Evolutionary conservation across 2,888 invertebrate species (phyloP), one percentile per base, ranked within the genome.

Genomic region (Lithodes maja): DNA sequence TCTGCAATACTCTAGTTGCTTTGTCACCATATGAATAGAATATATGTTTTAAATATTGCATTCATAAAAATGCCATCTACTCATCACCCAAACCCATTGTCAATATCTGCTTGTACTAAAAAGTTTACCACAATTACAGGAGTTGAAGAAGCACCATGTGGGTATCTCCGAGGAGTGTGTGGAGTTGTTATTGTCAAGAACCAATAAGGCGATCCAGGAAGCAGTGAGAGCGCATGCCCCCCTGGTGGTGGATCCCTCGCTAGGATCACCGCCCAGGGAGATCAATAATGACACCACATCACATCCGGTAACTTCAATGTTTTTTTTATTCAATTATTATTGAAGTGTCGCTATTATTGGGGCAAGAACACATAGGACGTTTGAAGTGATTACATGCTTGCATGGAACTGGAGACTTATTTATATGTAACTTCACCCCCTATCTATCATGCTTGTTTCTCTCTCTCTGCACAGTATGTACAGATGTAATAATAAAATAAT

Each of bases 291-390:
- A 61, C 49, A n/a, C 53, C 74, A 52, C 85, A 1, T 85, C 88
- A 49, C 88, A 89, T 81, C 88, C 88, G 5, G 88, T 89, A 17
- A 89, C 85, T 33, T 33, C 33, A 33, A 33, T 78, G 17, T 78
- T 7, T 1, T 1, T 71, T 9, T 71, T 15, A 71, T 71, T 71
- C 3, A 9, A 9, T 3, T 15, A 71, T 3, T 71, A 71, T 71
- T 3, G 33, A 71, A 33, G n/a, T n/a, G 3, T 3, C 33, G 33
- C 33, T 33, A 33, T 33, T 33, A 33, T 33, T 33, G 33, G 33
- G 49, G 12, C 49, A 77, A 9, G 12, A 9, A 1, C 49, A 77
- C 9, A 77, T 49, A 12, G 7, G 33, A 49, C 50, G 33, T 77
- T 17, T 49, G 77, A 61, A 1, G 2, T 17, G 7, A 5, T 74